Evolutionary conservation across 2,113 vertebrate genomes (phyloP).

Genomic region (Falco punctatus): DNA sequence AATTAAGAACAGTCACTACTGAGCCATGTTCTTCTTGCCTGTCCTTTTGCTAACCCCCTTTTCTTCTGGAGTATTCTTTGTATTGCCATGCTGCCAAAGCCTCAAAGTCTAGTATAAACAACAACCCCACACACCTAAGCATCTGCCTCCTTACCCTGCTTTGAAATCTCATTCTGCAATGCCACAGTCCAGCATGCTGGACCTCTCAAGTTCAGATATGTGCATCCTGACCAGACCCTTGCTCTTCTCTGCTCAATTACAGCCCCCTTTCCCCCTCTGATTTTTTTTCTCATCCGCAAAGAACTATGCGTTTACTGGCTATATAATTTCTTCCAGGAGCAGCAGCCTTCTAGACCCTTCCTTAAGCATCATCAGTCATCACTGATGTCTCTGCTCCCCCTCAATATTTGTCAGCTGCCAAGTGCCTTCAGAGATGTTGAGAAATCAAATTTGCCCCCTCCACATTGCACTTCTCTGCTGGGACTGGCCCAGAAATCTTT

Average conservation of each 20-base stretch:
- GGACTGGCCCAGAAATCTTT: background rate
- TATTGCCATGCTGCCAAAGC: background rate
- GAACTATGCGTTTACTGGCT: background rate
- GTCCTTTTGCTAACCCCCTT: background rate
- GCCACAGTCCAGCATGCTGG: background rate
- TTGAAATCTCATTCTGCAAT: background rate
- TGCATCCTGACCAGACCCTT: background rate
- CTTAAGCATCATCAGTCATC: background rate
- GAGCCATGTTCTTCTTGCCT: accelerated
- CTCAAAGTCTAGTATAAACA: background rate
- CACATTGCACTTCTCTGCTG: background rate
- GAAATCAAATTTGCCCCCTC: background rate
- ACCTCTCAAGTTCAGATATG: background rate
- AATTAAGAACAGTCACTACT: background rate
- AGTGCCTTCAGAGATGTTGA: background rate
- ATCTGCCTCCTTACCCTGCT: background rate
- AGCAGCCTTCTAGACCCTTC: background rate
- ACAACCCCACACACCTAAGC: background rate
- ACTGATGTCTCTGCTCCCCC: background rate
- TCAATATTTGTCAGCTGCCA: background rate
- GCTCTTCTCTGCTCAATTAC: background rate
- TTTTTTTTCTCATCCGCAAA: background rate
- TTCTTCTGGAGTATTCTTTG: background rate
- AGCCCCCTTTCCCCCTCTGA: background rate
- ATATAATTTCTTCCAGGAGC: background rate